These are phyloP conservation scores for Azorinus chamasolen DNA, from an alignment of 2,888 invertebrate species.

Conservation along the genomic window DNA sequence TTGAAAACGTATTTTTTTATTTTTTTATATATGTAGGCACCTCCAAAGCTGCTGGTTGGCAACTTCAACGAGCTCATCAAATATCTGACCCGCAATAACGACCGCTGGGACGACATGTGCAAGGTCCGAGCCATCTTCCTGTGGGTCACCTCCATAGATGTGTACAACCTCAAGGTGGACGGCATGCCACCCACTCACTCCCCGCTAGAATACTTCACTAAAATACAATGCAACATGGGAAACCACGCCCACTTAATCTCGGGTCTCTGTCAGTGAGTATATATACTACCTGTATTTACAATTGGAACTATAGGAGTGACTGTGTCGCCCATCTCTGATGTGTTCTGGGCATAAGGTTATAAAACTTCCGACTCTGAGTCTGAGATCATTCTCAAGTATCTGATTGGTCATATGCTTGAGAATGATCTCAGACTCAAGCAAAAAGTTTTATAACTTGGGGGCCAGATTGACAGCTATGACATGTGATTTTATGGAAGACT, in stretches of 20 bases:
- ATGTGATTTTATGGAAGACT: too few species aligned
- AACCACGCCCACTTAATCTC: constrained; percentile 84
- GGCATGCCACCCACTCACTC: constrained; percentile 78
- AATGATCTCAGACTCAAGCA: too few species aligned
- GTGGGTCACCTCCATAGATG: constrained; percentile 83
- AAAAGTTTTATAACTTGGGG: too few species aligned
- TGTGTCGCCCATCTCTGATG: too few species aligned
- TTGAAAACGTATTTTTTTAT: too few species aligned
- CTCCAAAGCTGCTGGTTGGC: constrained; percentile 68
- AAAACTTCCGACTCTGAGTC: too few species aligned
- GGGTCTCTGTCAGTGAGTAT: constrained; percentile 79
- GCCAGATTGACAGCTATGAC: too few species aligned
- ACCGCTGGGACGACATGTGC: constrained; percentile 72
- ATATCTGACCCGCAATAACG: constrained; percentile 66
- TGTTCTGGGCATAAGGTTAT: too few species aligned
- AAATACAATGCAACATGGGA: constrained; percentile 81
- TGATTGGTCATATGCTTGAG: too few species aligned
- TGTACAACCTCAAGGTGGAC: constrained; percentile 77
- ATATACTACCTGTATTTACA: too few species aligned
- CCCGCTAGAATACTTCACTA: constrained; percentile 82
- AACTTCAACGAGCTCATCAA: constrained; percentile 77
- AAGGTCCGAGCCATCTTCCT: constrained; percentile 80
- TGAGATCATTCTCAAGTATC: too few species aligned
- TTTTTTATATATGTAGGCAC: constrained; percentile 67
- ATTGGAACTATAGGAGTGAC: too few species aligned